Conservation (phyloP, 2,888 invertebrate genomes). For the Synergus japonicus region DNA sequence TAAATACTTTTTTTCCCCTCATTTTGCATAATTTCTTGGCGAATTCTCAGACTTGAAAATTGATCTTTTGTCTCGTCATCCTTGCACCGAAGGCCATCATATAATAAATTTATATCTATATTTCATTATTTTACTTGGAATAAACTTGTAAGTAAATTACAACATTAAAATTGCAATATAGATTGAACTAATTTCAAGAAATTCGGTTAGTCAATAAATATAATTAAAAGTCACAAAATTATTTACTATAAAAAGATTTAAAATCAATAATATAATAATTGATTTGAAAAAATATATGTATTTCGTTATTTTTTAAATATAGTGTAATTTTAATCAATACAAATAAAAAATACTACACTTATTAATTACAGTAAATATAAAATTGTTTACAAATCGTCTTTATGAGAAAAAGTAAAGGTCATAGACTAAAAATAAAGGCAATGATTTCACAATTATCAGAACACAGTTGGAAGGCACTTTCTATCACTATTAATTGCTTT, state of each 20-base stretch:
- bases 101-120: too few relatives aligned
- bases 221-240: neutral
- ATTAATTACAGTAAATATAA: too few relatives aligned
- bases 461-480: neutral
- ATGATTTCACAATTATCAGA: constrained; percentile 2
- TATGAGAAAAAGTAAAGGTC: neutral
- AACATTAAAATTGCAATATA: neutral
- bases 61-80: too few relatives aligned
- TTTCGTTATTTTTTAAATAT: too few relatives aligned
- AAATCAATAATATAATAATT: neutral
- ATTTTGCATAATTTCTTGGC: too few relatives aligned
- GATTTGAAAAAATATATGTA: neutral
- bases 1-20: neutral
- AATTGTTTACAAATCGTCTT: neutral
- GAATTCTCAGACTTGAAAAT: too few relatives aligned
- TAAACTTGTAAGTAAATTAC: neutral
- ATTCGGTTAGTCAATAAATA: neutral
- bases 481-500: neutral
- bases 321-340: too few relatives aligned
- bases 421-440: constrained; percentile 5
- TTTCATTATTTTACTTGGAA: neutral
- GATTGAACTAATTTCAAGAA: neutral
- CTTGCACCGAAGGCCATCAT: too few relatives aligned
- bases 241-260: neutral
- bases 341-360: too few relatives aligned